Percentiles rank a stretch among this genome's conserved stretches.
Conservation (phyloP, 1,140 invertebrate species). For the Heliconius hewitsoni region DNA sequence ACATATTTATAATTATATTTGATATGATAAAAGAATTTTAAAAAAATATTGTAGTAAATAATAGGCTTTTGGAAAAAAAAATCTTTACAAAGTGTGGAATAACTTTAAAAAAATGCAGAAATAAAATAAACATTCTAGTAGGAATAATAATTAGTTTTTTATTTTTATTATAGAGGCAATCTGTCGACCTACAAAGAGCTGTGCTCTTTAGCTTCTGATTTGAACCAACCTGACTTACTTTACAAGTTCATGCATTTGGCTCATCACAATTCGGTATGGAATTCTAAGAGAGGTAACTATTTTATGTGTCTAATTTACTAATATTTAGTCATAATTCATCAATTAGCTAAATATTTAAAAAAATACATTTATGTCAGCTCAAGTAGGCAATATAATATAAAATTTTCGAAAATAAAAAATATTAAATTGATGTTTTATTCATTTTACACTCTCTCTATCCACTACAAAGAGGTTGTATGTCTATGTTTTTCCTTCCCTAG, state of each 20-base stretch:
- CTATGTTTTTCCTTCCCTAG: conserved; percentile 71
- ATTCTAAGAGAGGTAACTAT: conserved; percentile 86
- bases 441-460: not conserved
- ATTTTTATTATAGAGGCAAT: conserved; percentile 84
- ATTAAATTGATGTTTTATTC: too few species aligned
- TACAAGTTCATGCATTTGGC: conserved; percentile 98
- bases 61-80: too few species aligned
- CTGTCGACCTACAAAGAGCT: conserved; percentile 96
- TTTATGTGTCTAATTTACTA: not conserved
- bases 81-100: too few species aligned
- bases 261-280: conserved; percentile 96
- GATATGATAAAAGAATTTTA: too few species aligned
- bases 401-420: too few species aligned
- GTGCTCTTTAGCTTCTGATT: conserved; percentile 94
- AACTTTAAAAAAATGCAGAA: too few species aligned
- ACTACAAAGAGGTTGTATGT: not conserved
- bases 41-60: too few species aligned
- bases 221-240: conserved; percentile 96
- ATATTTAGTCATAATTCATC: not conserved
- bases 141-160: not conserved
- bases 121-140: too few species aligned
- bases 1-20: too few species aligned
- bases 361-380: too few species aligned
- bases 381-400: too few species aligned
- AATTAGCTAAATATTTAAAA: not conserved